Evolutionary conservation across 2,113 vertebrate genomes (phyloP).

Genomic region (Saguinus midas): DNA sequence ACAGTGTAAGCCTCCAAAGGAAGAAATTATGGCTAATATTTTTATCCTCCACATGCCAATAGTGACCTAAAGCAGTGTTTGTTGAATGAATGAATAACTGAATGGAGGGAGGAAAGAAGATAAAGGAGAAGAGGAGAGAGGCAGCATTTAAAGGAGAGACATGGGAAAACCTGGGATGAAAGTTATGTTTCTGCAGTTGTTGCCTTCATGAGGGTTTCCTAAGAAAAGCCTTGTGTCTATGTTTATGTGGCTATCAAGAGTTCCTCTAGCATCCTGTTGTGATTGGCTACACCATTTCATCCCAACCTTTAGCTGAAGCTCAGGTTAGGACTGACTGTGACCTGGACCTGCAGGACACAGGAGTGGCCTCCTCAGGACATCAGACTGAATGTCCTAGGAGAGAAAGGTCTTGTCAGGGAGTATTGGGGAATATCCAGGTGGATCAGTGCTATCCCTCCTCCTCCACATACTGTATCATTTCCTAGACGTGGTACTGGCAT

Average conservation of each 20-base stretch:
- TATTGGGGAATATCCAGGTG: background rate
- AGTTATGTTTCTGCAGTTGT: background rate
- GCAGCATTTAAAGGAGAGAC: background rate
- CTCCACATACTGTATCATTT: background rate
- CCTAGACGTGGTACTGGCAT: background rate
- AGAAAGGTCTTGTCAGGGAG: background rate
- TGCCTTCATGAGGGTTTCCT: background rate
- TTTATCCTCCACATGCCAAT: background rate
- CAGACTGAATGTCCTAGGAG: background rate
- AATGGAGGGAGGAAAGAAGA: background rate
- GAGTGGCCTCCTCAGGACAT: background rate
- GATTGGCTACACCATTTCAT: background rate
- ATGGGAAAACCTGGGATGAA: background rate
- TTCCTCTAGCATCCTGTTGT: background rate
- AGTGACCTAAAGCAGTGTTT: background rate
- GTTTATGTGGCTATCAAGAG: background rate
- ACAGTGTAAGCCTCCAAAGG: background rate
- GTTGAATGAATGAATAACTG: background rate
- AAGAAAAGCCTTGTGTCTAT: background rate
- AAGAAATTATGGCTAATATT: background rate
- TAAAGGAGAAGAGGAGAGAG: too few species aligned
- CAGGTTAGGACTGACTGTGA: background rate
- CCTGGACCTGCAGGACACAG: background rate
- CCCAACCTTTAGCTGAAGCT: background rate
- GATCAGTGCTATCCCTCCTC: background rate